Evolutionary conservation across 2,797 vertebrate species (phyloP).

Genomic region (Eulemur mongoz): DNA sequence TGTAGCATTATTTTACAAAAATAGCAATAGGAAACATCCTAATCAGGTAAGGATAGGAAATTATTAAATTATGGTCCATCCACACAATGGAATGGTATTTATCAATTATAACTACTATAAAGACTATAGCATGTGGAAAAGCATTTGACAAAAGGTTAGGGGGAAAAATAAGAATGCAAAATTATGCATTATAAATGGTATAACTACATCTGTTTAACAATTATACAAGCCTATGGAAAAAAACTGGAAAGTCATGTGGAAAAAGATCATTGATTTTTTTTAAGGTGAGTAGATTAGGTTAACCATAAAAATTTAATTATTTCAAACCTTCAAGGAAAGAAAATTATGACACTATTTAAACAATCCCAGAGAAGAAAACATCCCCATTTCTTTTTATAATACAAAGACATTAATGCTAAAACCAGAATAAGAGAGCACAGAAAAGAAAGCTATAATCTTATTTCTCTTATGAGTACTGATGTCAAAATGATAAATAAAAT

Average conservation of each 20-base stretch:
- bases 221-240: neutral
- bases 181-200: neutral
- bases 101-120: constrained; percentile 3
- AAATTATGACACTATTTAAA: constrained; percentile 20
- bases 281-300: neutral
- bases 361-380: neutral
- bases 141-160: neutral
- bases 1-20: constrained; percentile 15
- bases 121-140: neutral
- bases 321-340: constrained; percentile 8
- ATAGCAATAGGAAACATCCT: neutral
- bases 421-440: neutral
- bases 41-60: neutral
- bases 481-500: constrained; percentile 38
- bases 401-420: neutral
- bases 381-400: neutral
- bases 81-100: neutral
- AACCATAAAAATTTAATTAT: constrained; percentile 13
- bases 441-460: neutral
- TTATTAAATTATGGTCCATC: neutral
- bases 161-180: neutral
- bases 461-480: neutral
- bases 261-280: constrained; percentile 38
- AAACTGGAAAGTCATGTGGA: neutral
- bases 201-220: neutral